Conservation (phyloP, 92 coral and sea anemone genomes). For the Diadumene lineata region DNA sequence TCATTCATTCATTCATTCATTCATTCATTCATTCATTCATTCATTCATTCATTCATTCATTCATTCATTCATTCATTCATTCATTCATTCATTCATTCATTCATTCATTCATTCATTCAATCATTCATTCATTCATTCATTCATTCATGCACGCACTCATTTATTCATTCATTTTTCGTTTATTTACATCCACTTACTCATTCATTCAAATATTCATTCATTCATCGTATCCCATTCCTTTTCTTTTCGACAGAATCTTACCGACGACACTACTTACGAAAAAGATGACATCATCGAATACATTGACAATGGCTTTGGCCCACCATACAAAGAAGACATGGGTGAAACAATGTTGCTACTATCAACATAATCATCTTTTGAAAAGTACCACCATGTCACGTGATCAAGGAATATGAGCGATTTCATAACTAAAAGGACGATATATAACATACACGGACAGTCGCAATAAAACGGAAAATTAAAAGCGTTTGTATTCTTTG, state of each 20-base stretch:
- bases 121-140: conserved; percentile 2
- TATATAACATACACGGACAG: background rate
- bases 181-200: no score
- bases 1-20: background rate
- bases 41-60: background rate
- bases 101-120: background rate
- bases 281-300: conserved; percentile 16
- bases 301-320: conserved; percentile 36
- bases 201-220: background rate
- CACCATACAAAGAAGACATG: conserved; percentile 41
- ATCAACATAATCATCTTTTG: conserved; percentile 13
- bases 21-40: background rate
- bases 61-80: background rate
- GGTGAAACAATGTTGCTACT: conserved; percentile 32
- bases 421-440: background rate
- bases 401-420: background rate
- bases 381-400: background rate
- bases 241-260: background rate
- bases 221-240: background rate
- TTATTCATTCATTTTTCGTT: background rate
- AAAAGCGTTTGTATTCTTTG: no score
- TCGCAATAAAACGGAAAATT: background rate
- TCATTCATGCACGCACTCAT: background rate
- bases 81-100: background rate
- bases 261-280: background rate